Evolutionary conservation across 64 coral and sea anemone species (phyloP), one percentile per base, ranked within the genome.

Genomic region (Pocillopora damicornis): DNA sequence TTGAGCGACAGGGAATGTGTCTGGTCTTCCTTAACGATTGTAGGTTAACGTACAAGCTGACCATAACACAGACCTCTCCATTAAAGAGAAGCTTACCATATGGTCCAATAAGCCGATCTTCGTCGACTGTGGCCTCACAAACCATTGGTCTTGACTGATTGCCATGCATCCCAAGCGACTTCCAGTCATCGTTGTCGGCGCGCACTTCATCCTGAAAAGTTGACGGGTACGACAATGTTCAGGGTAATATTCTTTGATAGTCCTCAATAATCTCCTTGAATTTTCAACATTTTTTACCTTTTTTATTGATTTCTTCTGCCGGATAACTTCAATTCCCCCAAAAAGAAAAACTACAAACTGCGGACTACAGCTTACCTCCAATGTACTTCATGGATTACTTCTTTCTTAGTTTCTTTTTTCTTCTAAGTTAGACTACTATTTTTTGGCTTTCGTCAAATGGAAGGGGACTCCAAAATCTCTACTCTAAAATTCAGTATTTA

Each of bases 91-190:
- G 10, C 86, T 67, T 36, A 93, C 91, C 86, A n/a, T 88, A 76
- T 34, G 91, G 86, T 2, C 91, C 91, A 6, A 93, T 72, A 56
- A 93, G 72, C 74, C 86, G 88, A 59, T 93, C 86, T 11, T 72
- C 86, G 15, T 72, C 61, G 15, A 93, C 76, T 7, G 88, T 37
- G 11, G 78, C 68, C 35, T 93, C 91, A 66, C 91, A 93, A 17
- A 93, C 77, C 22, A 93, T 15, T 2, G 91, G 91, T 2, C 86
- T 74, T 0, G 91, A 93, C 15, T 88, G 87, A 23, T 93, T 93
- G 4, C 91, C 91, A 13, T 60, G 76, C 91, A 93, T 93, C 11
- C 91, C 91, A 35, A 87, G 63, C 2, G 91, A 86, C 58, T 78
- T 76, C 91, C 91, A 93, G 35, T 93, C 91, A 66, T 76, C 81